Evolutionary conservation across 2,797 vertebrate species (phyloP).

Genomic region (Sebastes diaconus): DNA sequence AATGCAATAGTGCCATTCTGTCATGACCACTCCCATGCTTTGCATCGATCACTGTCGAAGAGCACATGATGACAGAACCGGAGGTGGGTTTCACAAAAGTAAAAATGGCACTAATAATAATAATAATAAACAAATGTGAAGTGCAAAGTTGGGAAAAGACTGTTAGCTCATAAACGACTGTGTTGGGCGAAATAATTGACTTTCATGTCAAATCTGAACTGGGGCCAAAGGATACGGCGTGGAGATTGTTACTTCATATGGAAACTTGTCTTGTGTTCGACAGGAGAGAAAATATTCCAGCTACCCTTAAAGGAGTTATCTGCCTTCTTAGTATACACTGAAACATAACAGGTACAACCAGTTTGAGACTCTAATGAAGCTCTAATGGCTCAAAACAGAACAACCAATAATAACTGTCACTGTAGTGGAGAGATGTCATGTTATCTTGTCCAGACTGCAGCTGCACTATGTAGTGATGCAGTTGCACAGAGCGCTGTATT

Average conservation of each 20-base stretch:
- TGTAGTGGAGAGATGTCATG: constrained; percentile 5
- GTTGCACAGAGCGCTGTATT: constrained; percentile 29
- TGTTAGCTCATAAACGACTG: constrained; percentile 55
- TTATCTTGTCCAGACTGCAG: constrained; percentile 21
- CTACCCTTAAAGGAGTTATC: background rate
- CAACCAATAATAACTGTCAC: background rate
- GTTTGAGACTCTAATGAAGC: constrained; percentile 5
- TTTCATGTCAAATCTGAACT: constrained; percentile 21
- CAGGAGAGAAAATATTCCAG: constrained; percentile 13
- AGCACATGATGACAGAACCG: constrained; percentile 56
- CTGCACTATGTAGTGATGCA: constrained; percentile 15
- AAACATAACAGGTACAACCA: constrained; percentile 17
- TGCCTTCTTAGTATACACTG: constrained; percentile 38
- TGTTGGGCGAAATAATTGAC: constrained; percentile 17
- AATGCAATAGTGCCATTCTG: constrained; percentile 77
- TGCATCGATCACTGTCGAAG: constrained; percentile 61
- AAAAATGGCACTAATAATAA: constrained; percentile 47
- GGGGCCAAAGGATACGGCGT: constrained; percentile 41
- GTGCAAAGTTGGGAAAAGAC: constrained; percentile 57
- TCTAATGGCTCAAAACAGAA: constrained; percentile 8
- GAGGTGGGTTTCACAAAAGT: constrained; percentile 39
- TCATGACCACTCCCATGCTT: constrained; percentile 63
- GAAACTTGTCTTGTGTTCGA: constrained; percentile 6
- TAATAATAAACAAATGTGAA: constrained; percentile 61
- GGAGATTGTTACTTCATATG: background rate